These are phyloP conservation scores for Anas platyrhynchos DNA, from an alignment of 2,113 vertebrate genomes.

Conservation along the genomic window DNA sequence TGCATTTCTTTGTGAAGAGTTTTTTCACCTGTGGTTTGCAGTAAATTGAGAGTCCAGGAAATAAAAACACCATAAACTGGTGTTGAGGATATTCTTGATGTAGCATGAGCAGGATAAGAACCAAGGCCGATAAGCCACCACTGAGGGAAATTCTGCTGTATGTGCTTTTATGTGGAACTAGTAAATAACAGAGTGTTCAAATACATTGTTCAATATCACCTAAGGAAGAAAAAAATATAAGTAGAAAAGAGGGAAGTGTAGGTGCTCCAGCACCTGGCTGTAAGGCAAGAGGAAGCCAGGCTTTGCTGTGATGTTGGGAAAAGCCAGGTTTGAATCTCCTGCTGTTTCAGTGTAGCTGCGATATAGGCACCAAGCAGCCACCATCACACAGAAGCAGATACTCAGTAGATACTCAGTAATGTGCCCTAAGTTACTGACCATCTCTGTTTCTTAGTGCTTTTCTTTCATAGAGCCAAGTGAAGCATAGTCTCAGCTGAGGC, in stretches of 20 bases:
- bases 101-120: not conserved
- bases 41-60: not conserved
- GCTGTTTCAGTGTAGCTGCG: not conserved
- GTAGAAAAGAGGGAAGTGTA: not conserved
- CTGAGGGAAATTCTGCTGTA: not conserved
- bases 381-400: accelerated
- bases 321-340: not conserved
- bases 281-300: not conserved
- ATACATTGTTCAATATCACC: not conserved
- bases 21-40: not conserved
- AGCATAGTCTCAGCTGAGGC: not conserved
- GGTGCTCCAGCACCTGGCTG: not conserved
- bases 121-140: accelerated
- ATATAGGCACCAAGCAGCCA: not conserved
- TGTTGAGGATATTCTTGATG: not conserved
- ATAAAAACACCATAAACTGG: not conserved
- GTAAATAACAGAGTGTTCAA: not conserved
- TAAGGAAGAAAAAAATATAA: not conserved
- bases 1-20: not conserved
- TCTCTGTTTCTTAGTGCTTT: not conserved
- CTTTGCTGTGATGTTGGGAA: not conserved
- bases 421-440: not conserved
- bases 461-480: not conserved
- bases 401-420: not conserved
- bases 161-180: not conserved